These are phyloP conservation scores for Eremophila alpestris DNA, from an alignment of 2,797 vertebrate genomes.

Conservation along the genomic window DNA sequence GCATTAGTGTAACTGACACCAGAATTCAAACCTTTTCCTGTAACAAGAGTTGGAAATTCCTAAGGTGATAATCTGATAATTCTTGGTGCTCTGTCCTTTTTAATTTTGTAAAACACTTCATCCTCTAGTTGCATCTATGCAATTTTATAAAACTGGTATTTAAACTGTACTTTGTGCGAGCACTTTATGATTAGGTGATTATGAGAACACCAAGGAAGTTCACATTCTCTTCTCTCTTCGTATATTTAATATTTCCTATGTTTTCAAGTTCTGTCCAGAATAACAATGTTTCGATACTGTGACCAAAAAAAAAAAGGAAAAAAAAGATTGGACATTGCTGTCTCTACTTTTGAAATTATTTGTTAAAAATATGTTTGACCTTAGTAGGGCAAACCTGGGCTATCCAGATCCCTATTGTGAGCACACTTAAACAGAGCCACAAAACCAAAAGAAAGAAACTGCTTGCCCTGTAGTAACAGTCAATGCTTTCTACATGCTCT, in stretches of 20 bases:
- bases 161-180: not conserved
- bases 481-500: not conserved
- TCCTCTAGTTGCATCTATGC: not conserved
- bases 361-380: not conserved
- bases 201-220: not conserved
- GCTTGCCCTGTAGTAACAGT: not conserved
- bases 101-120: not conserved
- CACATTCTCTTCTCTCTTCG: not conserved
- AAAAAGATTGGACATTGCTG: not conserved
- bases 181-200: not conserved
- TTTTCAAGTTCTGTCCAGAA: not conserved
- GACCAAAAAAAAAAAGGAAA: not conserved
- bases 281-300: not conserved
- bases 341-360: not conserved
- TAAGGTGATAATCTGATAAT: not conserved
- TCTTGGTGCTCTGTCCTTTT: not conserved
- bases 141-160: not conserved
- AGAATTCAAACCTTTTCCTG: not conserved
- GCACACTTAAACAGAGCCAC: not conserved
- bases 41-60: not conserved
- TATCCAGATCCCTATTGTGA: not conserved
- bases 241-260: not conserved
- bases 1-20: not conserved
- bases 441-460: not conserved
- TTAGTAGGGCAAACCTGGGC: not conserved